Base-by-base conservation (phyloP, 1,140 invertebrate species). In the Lycorma delicatula region DNA sequence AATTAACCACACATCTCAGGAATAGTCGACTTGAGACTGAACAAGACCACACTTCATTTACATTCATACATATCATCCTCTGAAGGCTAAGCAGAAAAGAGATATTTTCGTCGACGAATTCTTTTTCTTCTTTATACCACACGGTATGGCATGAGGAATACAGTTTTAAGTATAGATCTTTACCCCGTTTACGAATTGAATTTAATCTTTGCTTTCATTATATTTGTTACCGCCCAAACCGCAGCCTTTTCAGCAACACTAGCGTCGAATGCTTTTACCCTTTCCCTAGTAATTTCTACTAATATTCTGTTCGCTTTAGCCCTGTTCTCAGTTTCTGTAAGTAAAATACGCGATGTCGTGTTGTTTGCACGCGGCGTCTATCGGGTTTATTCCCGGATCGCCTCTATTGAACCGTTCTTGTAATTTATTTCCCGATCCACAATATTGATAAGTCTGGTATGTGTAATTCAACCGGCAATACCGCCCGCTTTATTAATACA, bases 331-430 rank as follows among this genome's bases (percentile, higher is more conserved):
- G 71, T 54, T 64, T 71, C 58, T 65, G 41, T 64, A 64, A 56
- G 71, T 56, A 0, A 63, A 63, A 63, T 74, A 75, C 13, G 66
- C 64, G 49, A 75, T 74, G 64, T 74, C 70, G 58, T 75, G 75
- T 18, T 69, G 46, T 62, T 69, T 72, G 54, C 73, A 74, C 7
- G 69, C 65, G 38, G 57, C 20, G 62, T 76, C 72, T 26, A 75
- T 64, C 28, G 41, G 54, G 67, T 75, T 75, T 25, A 75, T 66
- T 23, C 70, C 68, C 26, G 38, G 27, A 68, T 75, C 68, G 26
- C 67, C 71, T 59, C 70, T 64, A 20, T 34, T 57, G 63, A 75
- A 63, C 48, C 71, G 63, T 65, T 69, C 62, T 47, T 62, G 6
- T 57, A 75, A 59, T 62, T 72, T 71, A 22, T 71, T 76, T 11